Evolutionary conservation across 2,113 vertebrate genomes (phyloP).

Genomic region (Piaya cayana): DNA sequence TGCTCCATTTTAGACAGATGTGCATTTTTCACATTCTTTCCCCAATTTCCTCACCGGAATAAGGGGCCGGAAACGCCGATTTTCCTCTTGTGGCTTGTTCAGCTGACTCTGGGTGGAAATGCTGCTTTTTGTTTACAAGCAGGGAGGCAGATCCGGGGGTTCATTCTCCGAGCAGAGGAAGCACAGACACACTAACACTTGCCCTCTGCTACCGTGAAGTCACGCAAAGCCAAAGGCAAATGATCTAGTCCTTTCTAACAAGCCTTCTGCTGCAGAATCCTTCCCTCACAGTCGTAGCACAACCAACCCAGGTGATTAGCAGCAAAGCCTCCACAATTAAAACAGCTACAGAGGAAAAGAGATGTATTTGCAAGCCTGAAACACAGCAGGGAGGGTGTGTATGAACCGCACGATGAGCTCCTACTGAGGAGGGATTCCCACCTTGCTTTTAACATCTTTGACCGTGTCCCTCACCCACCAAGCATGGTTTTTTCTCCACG

Average conservation of each 20-base stretch:
- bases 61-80: not conserved
- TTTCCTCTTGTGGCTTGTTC: not conserved
- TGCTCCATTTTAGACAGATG: not conserved
- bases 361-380: not conserved
- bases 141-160: not conserved
- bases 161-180: not conserved
- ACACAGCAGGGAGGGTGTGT: not conserved
- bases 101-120: not conserved
- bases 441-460: not conserved
- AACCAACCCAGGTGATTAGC: not conserved
- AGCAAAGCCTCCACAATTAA: not conserved
- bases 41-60: not conserved
- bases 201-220: not conserved
- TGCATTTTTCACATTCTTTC: conserved; percentile 30
- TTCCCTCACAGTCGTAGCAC: not conserved
- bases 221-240: not conserved
- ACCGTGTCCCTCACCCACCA: not conserved
- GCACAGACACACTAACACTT: not conserved
- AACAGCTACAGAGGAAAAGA: not conserved
- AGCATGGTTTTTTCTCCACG: not conserved
- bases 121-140: conserved; percentile 30
- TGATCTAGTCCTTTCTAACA: not conserved
- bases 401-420: not conserved
- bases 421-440: not conserved
- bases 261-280: not conserved